A percentile compares a stretch with the other conserved stretches of the same genome.
These are phyloP conservation scores for Isaurus tuberculatus DNA, from an alignment of 92 coral and sea anemone species.

Conservation along the genomic window DNA sequence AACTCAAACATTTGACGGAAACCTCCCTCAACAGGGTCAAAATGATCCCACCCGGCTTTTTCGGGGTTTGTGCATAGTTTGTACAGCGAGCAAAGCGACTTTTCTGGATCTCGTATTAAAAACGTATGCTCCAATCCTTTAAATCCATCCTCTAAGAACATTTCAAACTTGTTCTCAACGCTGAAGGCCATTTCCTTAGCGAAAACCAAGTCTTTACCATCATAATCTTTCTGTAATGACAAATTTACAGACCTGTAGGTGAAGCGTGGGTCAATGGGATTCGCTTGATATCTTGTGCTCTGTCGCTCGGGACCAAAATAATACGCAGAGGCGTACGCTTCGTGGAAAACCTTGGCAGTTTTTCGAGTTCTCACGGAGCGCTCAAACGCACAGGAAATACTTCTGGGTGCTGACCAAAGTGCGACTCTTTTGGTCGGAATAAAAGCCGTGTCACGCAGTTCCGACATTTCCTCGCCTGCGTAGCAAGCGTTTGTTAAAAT, in stretches of 20 bases:
- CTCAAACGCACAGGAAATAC: slow-evolving; percentile 73
- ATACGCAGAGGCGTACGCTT: slow-evolving; percentile 42
- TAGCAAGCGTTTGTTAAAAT: no score
- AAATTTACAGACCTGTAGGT: slow-evolving; percentile 60
- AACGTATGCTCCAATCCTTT: slow-evolving; percentile 72
- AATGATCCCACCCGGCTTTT: slow-evolving; percentile 82
- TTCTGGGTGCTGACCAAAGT: neutral
- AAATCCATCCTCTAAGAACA: no score
- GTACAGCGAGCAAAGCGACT: slow-evolving; percentile 72
- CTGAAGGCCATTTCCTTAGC: slow-evolving; percentile 85
- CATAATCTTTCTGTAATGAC: slow-evolving; percentile 64
- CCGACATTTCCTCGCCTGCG: no score
- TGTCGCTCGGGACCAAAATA: slow-evolving; percentile 53
- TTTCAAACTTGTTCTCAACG: slow-evolving; percentile 60
- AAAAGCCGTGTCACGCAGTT: no score
- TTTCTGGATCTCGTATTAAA: slow-evolving; percentile 69
- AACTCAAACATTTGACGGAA: slow-evolving; percentile 70
- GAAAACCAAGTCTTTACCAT: slow-evolving; percentile 66
- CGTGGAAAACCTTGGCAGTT: slow-evolving; percentile 55
- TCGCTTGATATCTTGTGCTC: slow-evolving; percentile 13
- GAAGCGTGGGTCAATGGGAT: slow-evolving; percentile 26
- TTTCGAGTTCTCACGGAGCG: slow-evolving; percentile 88
- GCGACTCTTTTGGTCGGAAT: neutral
- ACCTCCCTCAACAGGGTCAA: slow-evolving; percentile 78
- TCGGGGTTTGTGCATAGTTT: slow-evolving; percentile 69